Evolutionary conservation across 1,140 invertebrate genomes (phyloP), one percentile per base, ranked within the genome.

Genomic region (Rhynchophorus ferrugineus): DNA sequence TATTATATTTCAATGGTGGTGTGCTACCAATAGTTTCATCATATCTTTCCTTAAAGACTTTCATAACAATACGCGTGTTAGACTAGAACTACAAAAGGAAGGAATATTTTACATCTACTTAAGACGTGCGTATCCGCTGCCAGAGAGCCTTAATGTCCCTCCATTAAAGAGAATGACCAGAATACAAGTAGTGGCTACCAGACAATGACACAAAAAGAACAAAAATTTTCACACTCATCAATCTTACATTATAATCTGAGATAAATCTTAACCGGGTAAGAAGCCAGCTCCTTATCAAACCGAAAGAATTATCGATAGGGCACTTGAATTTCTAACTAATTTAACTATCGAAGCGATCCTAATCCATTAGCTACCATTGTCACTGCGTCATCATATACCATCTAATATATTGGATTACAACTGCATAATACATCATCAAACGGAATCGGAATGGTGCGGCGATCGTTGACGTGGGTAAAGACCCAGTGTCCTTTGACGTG

Each of bases 361-460:
- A 55, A 55, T 55, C 53, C 53, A 55, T 55, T 55, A 55, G 53
- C 33, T 35, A 49, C 53, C 35, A 55, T 55, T 55, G 53, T 55
- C 53, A 55, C 46, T 44, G 46, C 53, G 53, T 55, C 53, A 55
- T 55, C 53, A 35, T 55, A 49, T 44, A 53, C 44, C 38, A 18
- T 41, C 35, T 39, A 43, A 19, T 36, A 54, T 54, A 49, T 55
- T 55, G 47, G 53, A 55, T 55, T 55, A 49, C 42, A 42, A 55
- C 46, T 29, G 20, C 20, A 49, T 55, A 49, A 55, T 55, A 55
- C 53, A 55, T 55, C 53, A 55, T 55, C 53, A 54, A 48, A 49
- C 33, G 39, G 44, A 34, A 48, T 54, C 38, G 47, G 53, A 49
- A 21, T 37, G 47, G 47, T 39, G 53, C 53, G 46, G 51, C 18